These are phyloP conservation scores for Toxotes jaculatrix DNA, from an alignment of 2,113 vertebrate species.

Conservation along the genomic window DNA sequence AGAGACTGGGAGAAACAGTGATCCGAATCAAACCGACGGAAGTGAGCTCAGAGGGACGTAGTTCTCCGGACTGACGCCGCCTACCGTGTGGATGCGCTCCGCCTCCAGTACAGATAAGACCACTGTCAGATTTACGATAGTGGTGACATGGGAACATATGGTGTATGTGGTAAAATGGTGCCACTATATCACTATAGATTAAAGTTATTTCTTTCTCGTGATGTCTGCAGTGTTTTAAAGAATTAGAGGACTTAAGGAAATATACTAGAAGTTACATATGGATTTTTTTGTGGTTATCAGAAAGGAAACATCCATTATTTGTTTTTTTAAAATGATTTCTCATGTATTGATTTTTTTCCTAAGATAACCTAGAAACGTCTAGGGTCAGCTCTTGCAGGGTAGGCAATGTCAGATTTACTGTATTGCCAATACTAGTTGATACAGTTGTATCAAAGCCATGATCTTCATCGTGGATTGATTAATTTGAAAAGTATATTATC, in stretches of 20 bases:
- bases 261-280: not conserved
- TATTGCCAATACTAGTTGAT: not conserved
- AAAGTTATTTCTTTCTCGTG: not conserved
- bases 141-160: not conserved
- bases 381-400: not conserved
- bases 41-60: constrained; percentile 78
- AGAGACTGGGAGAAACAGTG: constrained; percentile 48
- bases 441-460: not conserved
- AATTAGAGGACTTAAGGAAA: not conserved
- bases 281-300: not conserved
- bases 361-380: not conserved
- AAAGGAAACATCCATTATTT: not conserved
- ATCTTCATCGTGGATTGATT: not conserved
- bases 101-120: constrained; percentile 26
- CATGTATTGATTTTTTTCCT: not conserved
- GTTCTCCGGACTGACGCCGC: constrained; percentile 64
- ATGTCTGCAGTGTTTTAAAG: not conserved
- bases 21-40: constrained; percentile 65
- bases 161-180: not conserved
- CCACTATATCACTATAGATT: not conserved
- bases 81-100: constrained; percentile 49
- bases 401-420: not conserved
- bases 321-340: not conserved
- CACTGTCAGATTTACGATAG: not conserved
- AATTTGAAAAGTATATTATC: too few species aligned